phyloP scores from a whole-genome alignment of 2,113 vertebrate genomes.

The Lipotes vexillifer region DNA sequence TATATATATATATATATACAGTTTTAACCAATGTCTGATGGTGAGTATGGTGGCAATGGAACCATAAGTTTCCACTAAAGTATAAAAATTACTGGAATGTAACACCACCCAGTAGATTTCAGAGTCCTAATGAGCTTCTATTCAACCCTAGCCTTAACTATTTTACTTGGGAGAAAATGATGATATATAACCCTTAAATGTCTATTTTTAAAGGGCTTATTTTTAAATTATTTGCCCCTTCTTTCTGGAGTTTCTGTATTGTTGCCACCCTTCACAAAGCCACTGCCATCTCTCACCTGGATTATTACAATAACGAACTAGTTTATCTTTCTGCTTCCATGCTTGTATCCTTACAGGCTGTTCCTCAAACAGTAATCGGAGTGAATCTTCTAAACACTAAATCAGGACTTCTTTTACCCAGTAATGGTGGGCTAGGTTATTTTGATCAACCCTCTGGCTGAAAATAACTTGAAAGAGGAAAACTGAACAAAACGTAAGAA shows the following conservation, averaged over 20 bases:
- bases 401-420: background rate
- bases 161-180: background rate
- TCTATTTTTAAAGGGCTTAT: background rate
- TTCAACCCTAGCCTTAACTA: background rate
- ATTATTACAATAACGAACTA: background rate
- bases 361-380: background rate
- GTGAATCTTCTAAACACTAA: background rate
- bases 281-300: background rate
- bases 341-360: background rate
- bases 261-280: background rate
- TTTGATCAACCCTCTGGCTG: background rate
- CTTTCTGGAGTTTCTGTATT: background rate
- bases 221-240: background rate
- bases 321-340: background rate
- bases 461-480: background rate
- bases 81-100: background rate
- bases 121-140: background rate
- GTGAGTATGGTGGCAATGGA: background rate
- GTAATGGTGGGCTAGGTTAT: background rate
- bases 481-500: background rate
- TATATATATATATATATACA: background rate
- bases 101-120: background rate
- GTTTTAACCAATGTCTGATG: background rate
- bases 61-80: background rate
- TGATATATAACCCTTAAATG: background rate